Conservation (phyloP, 2,113 vertebrate genomes). For the Mustela nigripes region DNA sequence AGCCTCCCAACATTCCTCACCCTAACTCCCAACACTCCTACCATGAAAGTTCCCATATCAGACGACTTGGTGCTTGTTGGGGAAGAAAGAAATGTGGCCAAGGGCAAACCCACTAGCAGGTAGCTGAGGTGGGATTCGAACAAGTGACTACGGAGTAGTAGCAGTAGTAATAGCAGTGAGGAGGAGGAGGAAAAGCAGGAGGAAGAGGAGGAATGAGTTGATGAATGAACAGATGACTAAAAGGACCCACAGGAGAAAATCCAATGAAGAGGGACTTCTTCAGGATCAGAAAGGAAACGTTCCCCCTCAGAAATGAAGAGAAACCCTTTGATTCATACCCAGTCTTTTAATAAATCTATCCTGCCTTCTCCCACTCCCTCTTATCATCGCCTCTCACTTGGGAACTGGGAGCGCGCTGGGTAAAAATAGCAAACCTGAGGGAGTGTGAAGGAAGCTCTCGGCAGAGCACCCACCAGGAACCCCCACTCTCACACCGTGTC, state of each 20-base stretch:
- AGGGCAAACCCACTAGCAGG: background rate
- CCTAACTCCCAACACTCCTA: background rate
- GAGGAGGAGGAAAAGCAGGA: background rate
- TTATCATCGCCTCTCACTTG: constrained; percentile 62
- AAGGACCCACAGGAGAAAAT: background rate
- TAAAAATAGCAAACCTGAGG: constrained; percentile 73
- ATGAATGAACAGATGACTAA: background rate
- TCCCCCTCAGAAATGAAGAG: background rate
- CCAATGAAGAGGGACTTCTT: background rate
- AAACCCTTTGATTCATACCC: background rate
- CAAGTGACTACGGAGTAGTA: background rate
- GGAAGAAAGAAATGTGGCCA: background rate
- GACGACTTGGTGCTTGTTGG: background rate
- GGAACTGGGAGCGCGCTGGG: background rate
- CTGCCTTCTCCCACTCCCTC: constrained; percentile 27
- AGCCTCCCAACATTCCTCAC: background rate
- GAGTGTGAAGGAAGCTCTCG: constrained; percentile 44
- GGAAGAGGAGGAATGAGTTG: background rate
- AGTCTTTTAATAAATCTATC: constrained; percentile 42
- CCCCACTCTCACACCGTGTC: background rate
- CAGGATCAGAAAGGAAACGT: background rate
- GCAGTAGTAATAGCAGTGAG: background rate
- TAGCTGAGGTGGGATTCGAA: constrained; percentile 11
- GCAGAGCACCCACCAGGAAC: background rate
- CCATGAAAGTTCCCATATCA: background rate